phyloP scores from a whole-genome alignment of 2,797 vertebrate species.

The Myotis myotis region DNA sequence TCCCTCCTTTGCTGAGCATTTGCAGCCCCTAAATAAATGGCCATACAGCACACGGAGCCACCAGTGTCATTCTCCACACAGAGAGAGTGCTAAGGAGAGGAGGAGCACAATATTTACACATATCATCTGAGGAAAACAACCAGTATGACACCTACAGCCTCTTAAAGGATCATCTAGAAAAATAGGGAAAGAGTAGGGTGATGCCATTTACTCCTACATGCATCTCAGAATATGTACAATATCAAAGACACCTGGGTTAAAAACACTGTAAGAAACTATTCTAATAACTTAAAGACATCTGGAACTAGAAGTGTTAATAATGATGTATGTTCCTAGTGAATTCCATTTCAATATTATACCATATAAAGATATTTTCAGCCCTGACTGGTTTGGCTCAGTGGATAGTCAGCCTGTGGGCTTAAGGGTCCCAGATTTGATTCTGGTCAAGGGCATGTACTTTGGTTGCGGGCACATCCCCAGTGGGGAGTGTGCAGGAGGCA shows the following conservation, averaged over 20 bases:
- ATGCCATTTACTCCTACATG: not conserved
- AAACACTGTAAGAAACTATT: not conserved
- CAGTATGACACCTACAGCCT: not conserved
- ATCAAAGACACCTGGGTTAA: not conserved
- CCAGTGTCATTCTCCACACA: not conserved
- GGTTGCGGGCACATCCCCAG: too few species aligned
- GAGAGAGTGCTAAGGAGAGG: not conserved
- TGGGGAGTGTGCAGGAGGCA: too few species aligned
- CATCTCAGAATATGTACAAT: not conserved
- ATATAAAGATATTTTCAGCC: not conserved
- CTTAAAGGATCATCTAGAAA: not conserved
- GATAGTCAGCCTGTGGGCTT: too few species aligned
- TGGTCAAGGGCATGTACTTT: too few species aligned
- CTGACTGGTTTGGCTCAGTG: too few species aligned
- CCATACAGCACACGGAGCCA: accelerated
- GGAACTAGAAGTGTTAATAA: not conserved
- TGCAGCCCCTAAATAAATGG: not conserved
- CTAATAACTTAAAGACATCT: not conserved
- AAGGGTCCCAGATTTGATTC: too few species aligned
- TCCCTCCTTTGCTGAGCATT: not conserved
- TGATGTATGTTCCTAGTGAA: not conserved
- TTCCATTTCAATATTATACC: not conserved
- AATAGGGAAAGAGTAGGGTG: not conserved
- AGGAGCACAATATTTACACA: not conserved
- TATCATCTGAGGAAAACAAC: not conserved